Evolutionary conservation across 2,888 invertebrate species (phyloP), one percentile per base, ranked within the genome.

Genomic region (Parasteatoda lunata): DNA sequence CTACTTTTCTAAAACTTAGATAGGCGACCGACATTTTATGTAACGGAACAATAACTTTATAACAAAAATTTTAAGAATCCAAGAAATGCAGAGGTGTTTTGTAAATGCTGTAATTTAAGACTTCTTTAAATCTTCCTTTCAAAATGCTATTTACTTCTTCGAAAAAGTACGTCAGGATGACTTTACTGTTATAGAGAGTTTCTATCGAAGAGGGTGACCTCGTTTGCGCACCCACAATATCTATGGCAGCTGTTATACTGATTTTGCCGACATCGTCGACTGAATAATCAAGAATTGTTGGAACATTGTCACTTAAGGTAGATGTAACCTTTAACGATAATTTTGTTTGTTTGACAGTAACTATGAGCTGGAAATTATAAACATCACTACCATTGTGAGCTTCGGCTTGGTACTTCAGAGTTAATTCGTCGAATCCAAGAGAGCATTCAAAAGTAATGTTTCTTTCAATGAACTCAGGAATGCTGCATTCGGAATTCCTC

Each of bases 1-100:
- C 30, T 2, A 0, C 30, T 30, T 30, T 30, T 30, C 30, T 1
- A 30, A 30, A 30, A 30, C 30, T 2, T 30, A 30, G 30, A 0
- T 30, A 30, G 30, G 0, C 2, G 30, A 1, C 30, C 30, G 0
- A 30, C 30, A 30, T 30, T 30, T 30, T 30, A 30, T 0, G 30
- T 30, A 30, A 30, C 30, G 30, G 30, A 30, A 30, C 30, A 30
- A 30, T 30, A 30, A 30, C 30, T 30, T 2, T 1, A 1, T 30
- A 30, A 30, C 30, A 30, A 2, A 30, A 30, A 30, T 59, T 0
- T n/a, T 59, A 59, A 59, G n/a, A 8, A 4, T 51, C 51, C 5
- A 47, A 13, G 13, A 72, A 72, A 47, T 45, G 52, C 45, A 72
- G 11, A 52, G 72, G 72, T 15, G 72, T 72, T 30, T 72, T 72